phyloP scores from a whole-genome alignment of 2,888 invertebrate species.

The Tachystola acroxantha region DNA sequence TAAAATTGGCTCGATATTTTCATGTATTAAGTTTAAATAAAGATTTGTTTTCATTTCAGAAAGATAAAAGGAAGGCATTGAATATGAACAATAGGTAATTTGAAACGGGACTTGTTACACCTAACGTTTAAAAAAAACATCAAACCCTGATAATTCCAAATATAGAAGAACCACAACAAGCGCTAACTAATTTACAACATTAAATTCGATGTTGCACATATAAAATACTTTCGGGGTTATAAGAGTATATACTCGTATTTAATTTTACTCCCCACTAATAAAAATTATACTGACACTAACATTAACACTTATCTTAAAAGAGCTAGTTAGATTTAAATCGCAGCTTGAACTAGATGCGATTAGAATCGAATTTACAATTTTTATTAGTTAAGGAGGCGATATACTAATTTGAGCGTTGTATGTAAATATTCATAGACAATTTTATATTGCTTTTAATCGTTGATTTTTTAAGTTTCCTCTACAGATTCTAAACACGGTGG shows the following conservation, averaged over 20 bases:
- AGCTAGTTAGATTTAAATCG: background rate
- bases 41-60: too few relatives aligned
- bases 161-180: conserved; percentile 62
- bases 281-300: conserved; percentile 24
- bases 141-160: conserved; percentile 76
- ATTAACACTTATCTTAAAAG: background rate
- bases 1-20: too few relatives aligned
- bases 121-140: conserved; percentile 61
- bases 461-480: conserved; percentile 36
- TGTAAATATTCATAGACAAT: conserved; percentile 39
- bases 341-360: conserved; percentile 6
- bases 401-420: conserved; percentile 63
- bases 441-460: conserved; percentile 63
- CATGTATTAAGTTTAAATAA: too few relatives aligned
- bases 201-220: conserved; percentile 72
- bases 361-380: conserved; percentile 20
- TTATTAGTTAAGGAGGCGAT: conserved; percentile 44
- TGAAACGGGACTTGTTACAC: conserved; percentile 40
- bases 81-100: conserved; percentile 30
- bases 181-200: conserved; percentile 57
- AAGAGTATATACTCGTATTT: too few relatives aligned
- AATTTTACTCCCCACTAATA: conserved; percentile 38
- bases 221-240: conserved; percentile 52
- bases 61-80: conserved; percentile 41
- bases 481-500: too few relatives aligned